Evolutionary conservation across 2,797 vertebrate genomes (phyloP).

Genomic region (Lithobates sylvaticus): DNA sequence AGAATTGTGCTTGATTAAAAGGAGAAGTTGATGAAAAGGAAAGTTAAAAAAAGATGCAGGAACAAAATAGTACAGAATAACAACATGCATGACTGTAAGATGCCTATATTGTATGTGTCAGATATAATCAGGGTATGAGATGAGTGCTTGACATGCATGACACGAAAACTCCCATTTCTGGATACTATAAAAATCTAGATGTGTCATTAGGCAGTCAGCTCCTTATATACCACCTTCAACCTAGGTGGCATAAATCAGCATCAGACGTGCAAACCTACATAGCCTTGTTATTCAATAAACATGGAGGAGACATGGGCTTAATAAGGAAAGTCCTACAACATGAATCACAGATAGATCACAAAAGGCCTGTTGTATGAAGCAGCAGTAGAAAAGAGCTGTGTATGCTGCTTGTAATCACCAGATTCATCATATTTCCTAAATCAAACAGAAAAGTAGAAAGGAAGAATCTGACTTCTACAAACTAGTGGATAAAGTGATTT

Average conservation of each 20-base stretch:
- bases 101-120: neutral
- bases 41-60: neutral
- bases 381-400: neutral
- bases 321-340: neutral
- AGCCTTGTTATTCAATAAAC: neutral
- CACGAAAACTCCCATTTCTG: conserved; percentile 10
- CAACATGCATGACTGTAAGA: neutral
- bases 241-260: conserved; percentile 10
- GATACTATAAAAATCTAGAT: conserved; percentile 11
- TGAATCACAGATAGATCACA: neutral
- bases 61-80: neutral
- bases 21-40: neutral
- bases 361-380: neutral
- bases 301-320: neutral
- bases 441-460: neutral
- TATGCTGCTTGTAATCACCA: neutral
- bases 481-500: too few relatives aligned
- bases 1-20: neutral
- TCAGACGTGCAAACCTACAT: neutral
- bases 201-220: conserved; percentile 18
- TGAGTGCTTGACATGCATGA: conserved; percentile 21
- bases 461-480: neutral
- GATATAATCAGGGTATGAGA: neutral
- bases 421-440: neutral
- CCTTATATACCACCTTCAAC: conserved; percentile 13